Evolutionary conservation across 2,888 invertebrate species (phyloP).

Genomic region (Pristionchus mayeri): DNA sequence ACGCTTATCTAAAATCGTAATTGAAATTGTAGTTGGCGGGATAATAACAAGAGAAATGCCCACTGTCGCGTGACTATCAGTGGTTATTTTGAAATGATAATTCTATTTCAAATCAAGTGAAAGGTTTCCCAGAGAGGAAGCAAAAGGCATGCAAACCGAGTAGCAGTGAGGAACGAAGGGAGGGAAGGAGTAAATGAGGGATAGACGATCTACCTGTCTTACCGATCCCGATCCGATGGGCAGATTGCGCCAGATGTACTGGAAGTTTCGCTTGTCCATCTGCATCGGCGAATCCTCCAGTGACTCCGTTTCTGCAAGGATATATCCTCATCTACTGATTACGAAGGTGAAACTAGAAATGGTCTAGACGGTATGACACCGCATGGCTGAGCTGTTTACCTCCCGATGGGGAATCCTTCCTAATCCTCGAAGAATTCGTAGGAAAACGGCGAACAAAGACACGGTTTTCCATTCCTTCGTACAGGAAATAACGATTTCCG

Average conservation of each 20-base stretch:
- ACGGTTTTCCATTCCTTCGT: too few relatives aligned
- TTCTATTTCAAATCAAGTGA: background rate
- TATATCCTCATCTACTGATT: background rate
- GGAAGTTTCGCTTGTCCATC: slow-evolving; percentile 60
- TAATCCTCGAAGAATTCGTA: too few relatives aligned
- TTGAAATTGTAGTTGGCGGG: background rate
- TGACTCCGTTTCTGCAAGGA: slow-evolving; percentile 19
- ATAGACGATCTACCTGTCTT: slow-evolving; percentile 22
- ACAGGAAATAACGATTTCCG: too few relatives aligned
- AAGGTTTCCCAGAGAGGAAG: background rate
- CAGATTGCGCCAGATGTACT: slow-evolving; percentile 66
- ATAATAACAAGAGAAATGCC: background rate
- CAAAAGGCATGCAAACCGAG: background rate
- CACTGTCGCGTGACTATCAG: background rate
- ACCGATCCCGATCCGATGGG: slow-evolving; percentile 48
- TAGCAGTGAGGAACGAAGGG: background rate
- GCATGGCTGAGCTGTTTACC: background rate
- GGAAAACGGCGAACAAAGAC: too few relatives aligned
- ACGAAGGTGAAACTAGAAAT: too few relatives aligned
- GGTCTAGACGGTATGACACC: too few relatives aligned
- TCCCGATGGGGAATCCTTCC: background rate
- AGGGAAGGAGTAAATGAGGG: background rate
- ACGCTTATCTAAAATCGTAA: background rate
- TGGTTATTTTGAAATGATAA: too few relatives aligned
- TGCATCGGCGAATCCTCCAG: slow-evolving; percentile 28